phyloP scores from a whole-genome alignment of 2,113 vertebrate species.

The Podarcis raffonei region DNA sequence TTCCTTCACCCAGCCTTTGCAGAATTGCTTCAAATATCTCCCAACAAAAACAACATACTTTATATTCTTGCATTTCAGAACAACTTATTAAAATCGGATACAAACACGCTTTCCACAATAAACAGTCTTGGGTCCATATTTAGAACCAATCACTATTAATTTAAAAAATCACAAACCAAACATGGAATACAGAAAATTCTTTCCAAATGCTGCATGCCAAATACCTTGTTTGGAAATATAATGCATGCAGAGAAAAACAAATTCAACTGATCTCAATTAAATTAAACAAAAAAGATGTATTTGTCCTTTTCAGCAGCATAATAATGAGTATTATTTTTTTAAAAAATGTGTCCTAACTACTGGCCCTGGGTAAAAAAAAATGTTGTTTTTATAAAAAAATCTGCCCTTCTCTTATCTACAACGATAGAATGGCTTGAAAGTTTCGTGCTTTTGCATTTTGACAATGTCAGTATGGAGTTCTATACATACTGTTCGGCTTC shows the following conservation, averaged over 20 bases:
- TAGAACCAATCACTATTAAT: slow-evolving; percentile 64
- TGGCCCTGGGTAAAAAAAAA: slow-evolving; percentile 65
- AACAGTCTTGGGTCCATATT: slow-evolving; percentile 62
- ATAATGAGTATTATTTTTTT: slow-evolving; percentile 75
- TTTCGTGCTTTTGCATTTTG: slow-evolving; percentile 17
- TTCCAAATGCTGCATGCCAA: slow-evolving; percentile 74
- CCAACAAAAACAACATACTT: slow-evolving; percentile 60
- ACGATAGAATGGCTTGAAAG: slow-evolving; percentile 58
- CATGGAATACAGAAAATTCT: slow-evolving; percentile 68
- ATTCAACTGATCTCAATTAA: slow-evolving; percentile 69
- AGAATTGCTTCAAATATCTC: slow-evolving; percentile 43
- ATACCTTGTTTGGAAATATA: slow-evolving; percentile 65
- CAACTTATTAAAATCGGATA: slow-evolving; percentile 62
- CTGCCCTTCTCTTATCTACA: slow-evolving; percentile 54
- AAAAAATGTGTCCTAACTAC: slow-evolving; percentile 68
- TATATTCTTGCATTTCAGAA: slow-evolving; percentile 60
- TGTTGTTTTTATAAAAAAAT: not conserved
- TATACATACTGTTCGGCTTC: slow-evolving; percentile 96
- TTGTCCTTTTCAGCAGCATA: slow-evolving; percentile 81
- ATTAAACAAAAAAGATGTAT: slow-evolving; percentile 66
- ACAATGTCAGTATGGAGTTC: slow-evolving; percentile 62
- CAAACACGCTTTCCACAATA: slow-evolving; percentile 63
- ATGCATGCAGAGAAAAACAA: slow-evolving; percentile 76
- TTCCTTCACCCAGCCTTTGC: slow-evolving; percentile 55
- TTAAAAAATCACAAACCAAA: slow-evolving; percentile 70